Evolutionary conservation across 2,888 invertebrate species (phyloP).

Genomic region (Drosophila meridionalis): DNA sequence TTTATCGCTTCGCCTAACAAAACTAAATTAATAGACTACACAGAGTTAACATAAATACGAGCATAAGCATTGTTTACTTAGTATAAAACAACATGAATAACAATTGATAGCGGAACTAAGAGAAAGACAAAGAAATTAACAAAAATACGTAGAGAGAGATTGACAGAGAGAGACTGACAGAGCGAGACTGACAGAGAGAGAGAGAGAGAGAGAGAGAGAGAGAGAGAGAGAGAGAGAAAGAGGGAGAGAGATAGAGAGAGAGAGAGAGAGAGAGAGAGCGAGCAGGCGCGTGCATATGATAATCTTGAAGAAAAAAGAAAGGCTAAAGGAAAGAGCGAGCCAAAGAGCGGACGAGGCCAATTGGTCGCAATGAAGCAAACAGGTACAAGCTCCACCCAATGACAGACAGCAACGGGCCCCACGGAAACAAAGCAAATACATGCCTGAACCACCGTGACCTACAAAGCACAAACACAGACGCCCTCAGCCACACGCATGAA

Average conservation of each 20-base stretch:
- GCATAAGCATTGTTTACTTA: constrained; percentile 37
- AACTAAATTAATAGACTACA: neutral
- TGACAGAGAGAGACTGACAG: neutral
- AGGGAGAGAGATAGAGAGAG: too few species aligned
- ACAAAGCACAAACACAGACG: constrained; percentile 24
- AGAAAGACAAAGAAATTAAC: constrained; percentile 2
- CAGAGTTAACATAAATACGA: constrained; percentile 21
- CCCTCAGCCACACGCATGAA: constrained; percentile 1
- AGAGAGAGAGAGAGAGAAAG: neutral
- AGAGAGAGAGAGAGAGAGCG: neutral
- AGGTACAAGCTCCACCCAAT: constrained; percentile 56
- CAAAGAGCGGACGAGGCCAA: constrained; percentile 35
- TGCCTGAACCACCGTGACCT: constrained; percentile 53
- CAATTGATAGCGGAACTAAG: constrained; percentile 22
- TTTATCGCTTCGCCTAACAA: constrained; percentile 26
- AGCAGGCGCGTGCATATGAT: neutral
- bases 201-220: neutral
- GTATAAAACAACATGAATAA: constrained; percentile 38
- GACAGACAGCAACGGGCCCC: constrained; percentile 22
- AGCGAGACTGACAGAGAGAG: too few species aligned
- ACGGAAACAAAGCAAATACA: constrained; percentile 13
- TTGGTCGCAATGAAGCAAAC: constrained; percentile 33
- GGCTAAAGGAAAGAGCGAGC: constrained; percentile 27
- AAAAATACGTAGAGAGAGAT: neutral
- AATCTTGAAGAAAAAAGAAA: neutral